Evolutionary conservation across 2,797 vertebrate genomes (phyloP).

Genomic region (Microhierax caerulescens): DNA sequence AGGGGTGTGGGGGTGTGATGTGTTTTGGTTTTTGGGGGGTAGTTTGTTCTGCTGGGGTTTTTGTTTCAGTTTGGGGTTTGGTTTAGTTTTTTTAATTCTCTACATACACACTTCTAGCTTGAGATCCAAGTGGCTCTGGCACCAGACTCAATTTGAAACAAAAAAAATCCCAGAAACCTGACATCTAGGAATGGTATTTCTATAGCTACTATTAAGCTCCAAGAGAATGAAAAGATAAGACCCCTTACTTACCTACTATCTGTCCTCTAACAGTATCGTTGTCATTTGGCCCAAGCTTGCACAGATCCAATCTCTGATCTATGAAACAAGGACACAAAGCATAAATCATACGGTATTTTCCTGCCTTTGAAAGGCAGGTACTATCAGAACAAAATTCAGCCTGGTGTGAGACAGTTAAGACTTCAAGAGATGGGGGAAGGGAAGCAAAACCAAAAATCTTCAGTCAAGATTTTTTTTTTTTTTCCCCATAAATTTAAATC

Average conservation of each 20-base stretch:
- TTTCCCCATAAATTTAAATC: neutral
- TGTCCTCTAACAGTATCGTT: constrained; percentile 96
- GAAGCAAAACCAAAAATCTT: neutral
- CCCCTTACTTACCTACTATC: constrained; percentile 88
- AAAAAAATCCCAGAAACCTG: neutral
- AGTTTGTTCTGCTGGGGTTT: neutral
- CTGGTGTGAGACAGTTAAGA: neutral
- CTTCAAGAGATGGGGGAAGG: neutral
- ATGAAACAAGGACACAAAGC: neutral
- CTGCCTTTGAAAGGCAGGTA: neutral
- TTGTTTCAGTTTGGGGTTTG: neutral
- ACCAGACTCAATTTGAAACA: neutral
- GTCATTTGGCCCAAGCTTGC: constrained; percentile 94
- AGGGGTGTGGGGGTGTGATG: no score
- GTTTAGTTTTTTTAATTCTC: neutral
- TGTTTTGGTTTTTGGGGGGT: neutral
- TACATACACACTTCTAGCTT: neutral
- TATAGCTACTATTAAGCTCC: neutral
- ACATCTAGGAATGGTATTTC: neutral
- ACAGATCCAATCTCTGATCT: constrained; percentile 96
- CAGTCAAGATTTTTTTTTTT: neutral
- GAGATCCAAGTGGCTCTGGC: neutral
- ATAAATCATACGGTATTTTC: neutral
- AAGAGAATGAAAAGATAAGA: neutral
- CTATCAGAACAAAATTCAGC: neutral